Evolutionary conservation across 64 coral and sea anemone genomes (phyloP).

Genomic region (Dendrophyllia cribrosa): DNA sequence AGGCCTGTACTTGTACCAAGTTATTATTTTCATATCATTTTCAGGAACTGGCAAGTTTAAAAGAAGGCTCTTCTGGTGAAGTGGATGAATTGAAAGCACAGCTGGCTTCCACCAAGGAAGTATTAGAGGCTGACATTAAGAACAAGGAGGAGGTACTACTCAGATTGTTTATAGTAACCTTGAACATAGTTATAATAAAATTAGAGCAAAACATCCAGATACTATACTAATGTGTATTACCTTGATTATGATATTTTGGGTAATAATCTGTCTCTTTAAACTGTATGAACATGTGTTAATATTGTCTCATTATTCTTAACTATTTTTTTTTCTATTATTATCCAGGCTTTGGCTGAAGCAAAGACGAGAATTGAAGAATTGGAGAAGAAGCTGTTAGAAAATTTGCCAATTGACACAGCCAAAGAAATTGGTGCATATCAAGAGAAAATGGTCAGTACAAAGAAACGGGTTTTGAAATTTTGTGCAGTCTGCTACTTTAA

Average conservation of each 20-base stretch:
- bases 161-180: not conserved
- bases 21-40: not conserved
- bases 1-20: too few relatives aligned
- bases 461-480: not conserved
- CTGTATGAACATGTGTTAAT: too few relatives aligned
- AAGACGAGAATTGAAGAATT: constrained; percentile 92
- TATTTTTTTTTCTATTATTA: not conserved
- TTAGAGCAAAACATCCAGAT: too few relatives aligned
- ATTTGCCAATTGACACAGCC: constrained; percentile 94
- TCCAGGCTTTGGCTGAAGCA: constrained; percentile 74
- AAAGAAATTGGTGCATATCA: constrained; percentile 95
- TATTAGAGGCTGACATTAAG: constrained; percentile 79
- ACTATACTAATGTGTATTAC: too few relatives aligned
- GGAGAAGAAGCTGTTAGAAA: constrained; percentile 78
- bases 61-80: constrained; percentile 81
- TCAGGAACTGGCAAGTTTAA: constrained; percentile 78
- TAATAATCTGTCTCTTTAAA: not conserved
- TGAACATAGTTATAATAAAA: too few relatives aligned
- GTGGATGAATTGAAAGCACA: constrained; percentile 79
- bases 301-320: not conserved
- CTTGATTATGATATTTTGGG: not conserved
- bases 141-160: constrained; percentile 66
- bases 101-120: constrained; percentile 84
- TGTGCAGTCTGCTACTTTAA: not conserved
- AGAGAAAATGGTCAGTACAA: constrained; percentile 81